Evolutionary conservation across 2,113 vertebrate genomes (phyloP).

Genomic region (Leucopsar rothschildi): DNA sequence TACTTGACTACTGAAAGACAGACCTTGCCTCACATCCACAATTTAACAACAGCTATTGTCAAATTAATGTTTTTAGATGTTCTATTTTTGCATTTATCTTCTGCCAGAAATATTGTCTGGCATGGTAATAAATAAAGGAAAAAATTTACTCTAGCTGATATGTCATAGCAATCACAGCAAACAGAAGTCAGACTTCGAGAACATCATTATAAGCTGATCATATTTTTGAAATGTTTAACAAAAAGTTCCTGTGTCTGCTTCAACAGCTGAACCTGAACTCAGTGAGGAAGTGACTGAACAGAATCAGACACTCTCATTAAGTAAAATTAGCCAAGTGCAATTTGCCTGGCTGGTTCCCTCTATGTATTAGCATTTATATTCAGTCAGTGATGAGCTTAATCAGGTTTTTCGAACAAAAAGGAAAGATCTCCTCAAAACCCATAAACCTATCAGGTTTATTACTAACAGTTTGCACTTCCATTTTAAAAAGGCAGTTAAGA

Average conservation of each 20-base stretch:
- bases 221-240: neutral
- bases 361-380: neutral
- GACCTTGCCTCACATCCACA: neutral
- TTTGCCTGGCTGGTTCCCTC: neutral
- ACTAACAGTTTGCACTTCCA: neutral
- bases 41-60: neutral
- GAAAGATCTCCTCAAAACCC: neutral
- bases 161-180: neutral
- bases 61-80: neutral
- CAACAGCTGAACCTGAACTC: conserved; percentile 18
- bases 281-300: neutral
- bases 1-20: neutral
- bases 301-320: conserved; percentile 43
- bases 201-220: neutral
- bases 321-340: conserved; percentile 31
- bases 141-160: neutral
- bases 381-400: neutral
- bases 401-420: neutral
- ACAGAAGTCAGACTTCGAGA: neutral
- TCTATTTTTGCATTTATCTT: neutral
- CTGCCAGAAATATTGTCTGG: neutral
- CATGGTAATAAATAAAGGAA: neutral
- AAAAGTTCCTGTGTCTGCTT: conserved; percentile 10
- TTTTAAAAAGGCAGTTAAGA: neutral
- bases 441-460: neutral